Base-by-base conservation (phyloP, 2,113 vertebrate genomes). In the Neodontobutis hainanensis region DNA sequence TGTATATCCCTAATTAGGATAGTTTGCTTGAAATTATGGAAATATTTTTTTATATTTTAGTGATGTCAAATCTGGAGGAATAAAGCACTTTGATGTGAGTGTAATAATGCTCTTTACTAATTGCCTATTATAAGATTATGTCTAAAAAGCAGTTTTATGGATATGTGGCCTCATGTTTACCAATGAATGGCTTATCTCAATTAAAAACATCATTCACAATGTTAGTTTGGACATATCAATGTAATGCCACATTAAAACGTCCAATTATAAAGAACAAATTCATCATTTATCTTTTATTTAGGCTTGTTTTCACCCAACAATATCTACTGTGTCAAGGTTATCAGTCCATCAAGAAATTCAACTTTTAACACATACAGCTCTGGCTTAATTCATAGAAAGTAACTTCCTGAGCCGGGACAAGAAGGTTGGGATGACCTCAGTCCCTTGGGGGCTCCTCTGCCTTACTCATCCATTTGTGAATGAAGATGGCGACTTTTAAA, bases 401-500 rank as follows among this genome's bases (percentile, higher is more conserved):
- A 83, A 86, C 88, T 89, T 89, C 81, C 77, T 88, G 84, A 72
- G 72, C 80, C 68, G 70, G 82, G 72, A 86, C 69, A 75, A 85
- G 83, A 66, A 90, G 85, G 81, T 70, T 77, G 74, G 73, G 69
- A 89, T 90, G 87, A 92, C 86, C 89, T 91, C 89, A 81, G 87
- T 91, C 90, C 86, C 90, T 62, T 34, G 82, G 89, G 90, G 61
- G 73, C 78, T 88, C 85, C 86, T 65, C 79, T 77, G 83, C 76
- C 50, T 59, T 82, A 82, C 80, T 84, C 85, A 84, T 91, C 89
- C 86, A 90, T 92, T 92, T 91, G 87, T 83, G 87, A 91, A 91
- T 73, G 86, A 91, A 88, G 83, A 91, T 89, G 89, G 91, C 70
- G 87, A 91, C 90, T 92, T 93, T 88, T 88, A 92, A 91, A 92